phyloP scores from a whole-genome alignment of 2,888 invertebrate species.

The Arrhopalites spinosus region DNA sequence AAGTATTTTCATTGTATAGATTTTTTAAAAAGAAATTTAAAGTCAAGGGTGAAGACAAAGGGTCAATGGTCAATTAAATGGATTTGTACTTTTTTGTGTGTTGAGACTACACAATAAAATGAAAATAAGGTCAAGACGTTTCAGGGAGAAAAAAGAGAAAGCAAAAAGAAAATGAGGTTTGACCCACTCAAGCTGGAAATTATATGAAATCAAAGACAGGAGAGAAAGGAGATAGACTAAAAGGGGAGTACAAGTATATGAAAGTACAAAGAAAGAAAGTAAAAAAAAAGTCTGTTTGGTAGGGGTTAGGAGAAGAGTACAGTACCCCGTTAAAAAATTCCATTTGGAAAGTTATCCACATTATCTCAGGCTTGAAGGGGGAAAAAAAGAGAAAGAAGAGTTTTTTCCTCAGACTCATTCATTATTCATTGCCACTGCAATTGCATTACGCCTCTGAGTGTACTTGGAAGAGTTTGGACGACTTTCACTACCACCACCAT shows the following conservation, averaged over 20 bases:
- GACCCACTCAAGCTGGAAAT: slow-evolving; percentile 8
- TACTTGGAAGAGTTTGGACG: slow-evolving; percentile 1
- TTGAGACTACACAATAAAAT: too few species aligned
- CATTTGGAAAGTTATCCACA: slow-evolving; percentile 41
- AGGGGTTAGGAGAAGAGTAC: not conserved
- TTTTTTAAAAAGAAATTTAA: not conserved
- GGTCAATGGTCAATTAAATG: too few species aligned
- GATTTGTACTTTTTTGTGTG: too few species aligned
- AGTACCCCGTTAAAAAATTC: slow-evolving; percentile 38
- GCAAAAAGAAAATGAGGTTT: slow-evolving; percentile 11
- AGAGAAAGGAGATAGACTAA: not conserved
- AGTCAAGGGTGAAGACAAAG: not conserved
- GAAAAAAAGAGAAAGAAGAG: slow-evolving; percentile 11
- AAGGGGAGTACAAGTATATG: slow-evolving; percentile 7
- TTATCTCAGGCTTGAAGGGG: slow-evolving; percentile 31
- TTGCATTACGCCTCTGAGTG: slow-evolving; percentile 38
- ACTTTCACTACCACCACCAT: not conserved
- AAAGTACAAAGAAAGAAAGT: not conserved
- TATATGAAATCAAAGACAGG: not conserved
- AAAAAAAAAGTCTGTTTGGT: not conserved
- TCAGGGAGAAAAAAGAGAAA: not conserved
- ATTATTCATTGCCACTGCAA: slow-evolving; percentile 41
- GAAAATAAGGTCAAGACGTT: not conserved
- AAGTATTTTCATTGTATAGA: too few species aligned
- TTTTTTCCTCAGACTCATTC: slow-evolving; percentile 36